A percentile compares a stretch with the other conserved stretches of the same genome.
Evolutionary conservation across 2,797 vertebrate genomes (phyloP).

Genomic region (Eospalax fontanierii): DNA sequence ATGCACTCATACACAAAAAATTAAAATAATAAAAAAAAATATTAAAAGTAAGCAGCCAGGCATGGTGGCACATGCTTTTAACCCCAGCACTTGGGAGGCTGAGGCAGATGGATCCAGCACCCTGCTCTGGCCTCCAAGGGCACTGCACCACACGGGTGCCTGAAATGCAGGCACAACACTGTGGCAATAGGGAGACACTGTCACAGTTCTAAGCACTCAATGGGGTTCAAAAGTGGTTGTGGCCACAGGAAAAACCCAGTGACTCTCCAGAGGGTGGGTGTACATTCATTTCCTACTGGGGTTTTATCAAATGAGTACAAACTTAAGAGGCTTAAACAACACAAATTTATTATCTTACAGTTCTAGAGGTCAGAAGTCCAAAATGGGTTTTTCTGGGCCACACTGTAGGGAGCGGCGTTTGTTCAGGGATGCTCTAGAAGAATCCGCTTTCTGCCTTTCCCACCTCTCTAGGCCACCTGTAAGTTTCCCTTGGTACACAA

Average conservation of each 20-base stretch:
- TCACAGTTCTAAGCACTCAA: background rate
- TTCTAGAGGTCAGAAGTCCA: constrained; percentile 2
- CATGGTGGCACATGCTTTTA: too few relatives aligned
- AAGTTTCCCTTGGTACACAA: background rate
- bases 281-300: background rate
- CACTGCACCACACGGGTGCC: too few relatives aligned
- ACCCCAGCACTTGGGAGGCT: too few relatives aligned
- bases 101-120: too few relatives aligned
- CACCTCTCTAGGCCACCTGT: background rate
- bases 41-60: too few relatives aligned
- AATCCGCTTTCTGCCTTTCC: background rate
- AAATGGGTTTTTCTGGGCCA: background rate
- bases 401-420: background rate
- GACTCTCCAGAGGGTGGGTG: background rate
- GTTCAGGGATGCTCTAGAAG: background rate
- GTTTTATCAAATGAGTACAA: background rate
- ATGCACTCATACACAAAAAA: too few relatives aligned
- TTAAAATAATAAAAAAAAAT: too few relatives aligned
- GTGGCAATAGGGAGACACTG: background rate
- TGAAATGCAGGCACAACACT: too few relatives aligned
- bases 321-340: background rate
- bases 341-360: constrained; percentile 63
- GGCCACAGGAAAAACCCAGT: background rate
- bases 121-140: too few relatives aligned
- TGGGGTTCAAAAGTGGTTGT: background rate